Evolutionary conservation across 2,113 vertebrate species (phyloP), one percentile per base, ranked within the genome.

Genomic region (Nothocercus nigrocapillus): DNA sequence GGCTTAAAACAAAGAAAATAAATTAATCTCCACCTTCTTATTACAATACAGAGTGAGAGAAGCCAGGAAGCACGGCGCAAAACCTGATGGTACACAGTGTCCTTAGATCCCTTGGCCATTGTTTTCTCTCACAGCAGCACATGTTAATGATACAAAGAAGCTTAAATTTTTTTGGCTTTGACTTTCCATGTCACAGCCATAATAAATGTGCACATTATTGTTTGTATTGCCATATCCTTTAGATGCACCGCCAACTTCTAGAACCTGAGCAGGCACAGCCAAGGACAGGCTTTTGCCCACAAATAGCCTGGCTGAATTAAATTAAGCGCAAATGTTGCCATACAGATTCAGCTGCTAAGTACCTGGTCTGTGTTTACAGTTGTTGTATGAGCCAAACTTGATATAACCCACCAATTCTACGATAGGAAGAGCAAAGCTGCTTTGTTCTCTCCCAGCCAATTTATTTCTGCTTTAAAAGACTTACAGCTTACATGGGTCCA

Each of bases 21-120:
- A 92, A 94, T 84, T 86, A 90, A 88, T 92, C 92, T 90, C 92
- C 30, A 0, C 91, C 88, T 91, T 90, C 73, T 90, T 96, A 78
- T 94, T 95, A 96, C 95, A 96, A 97, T 94, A 94, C 93, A 96
- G 90, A 97, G 86, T 94, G 93, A 84, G 66, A 90, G 92, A 83
- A 96, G 88, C 44, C 95, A 96, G 95, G 96, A 97, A 97, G 89
- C 66, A 88, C 24, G 4, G 82, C 2, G 2, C 92, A 93, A 93
- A 96, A 96, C 82, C 90, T 97, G 93, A 95, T 94, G 94, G 97
- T 96, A 96, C 95, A 97, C 90, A 28, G 90, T 95, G 95, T 97
- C 95, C 95, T 93, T 54, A 97, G 89, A 96, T 94, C 92, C 84
- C 74, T 95, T 89, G 85, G 67, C 91, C 64, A 93, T 94, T 93